Conservation (phyloP, 2,888 invertebrate species). For the Agriopis marginaria region DNA sequence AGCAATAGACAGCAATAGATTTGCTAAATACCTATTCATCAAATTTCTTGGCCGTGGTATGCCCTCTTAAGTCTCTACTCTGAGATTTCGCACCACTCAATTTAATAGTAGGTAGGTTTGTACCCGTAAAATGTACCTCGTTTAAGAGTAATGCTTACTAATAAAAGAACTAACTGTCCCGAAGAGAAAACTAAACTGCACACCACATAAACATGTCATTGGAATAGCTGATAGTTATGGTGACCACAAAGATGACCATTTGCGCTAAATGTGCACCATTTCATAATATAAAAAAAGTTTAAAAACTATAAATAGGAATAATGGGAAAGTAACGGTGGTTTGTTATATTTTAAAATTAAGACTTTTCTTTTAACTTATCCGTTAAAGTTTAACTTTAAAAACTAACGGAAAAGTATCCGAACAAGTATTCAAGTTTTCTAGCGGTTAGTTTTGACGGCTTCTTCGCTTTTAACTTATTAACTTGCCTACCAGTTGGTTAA, state of each 20-base stretch:
- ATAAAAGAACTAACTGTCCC: slow-evolving; percentile 7
- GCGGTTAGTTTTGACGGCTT: slow-evolving; percentile 6
- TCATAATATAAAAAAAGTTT: too few species aligned
- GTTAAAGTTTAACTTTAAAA: not conserved
- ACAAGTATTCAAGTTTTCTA: slow-evolving; percentile 1
- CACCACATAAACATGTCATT: slow-evolving; percentile 1
- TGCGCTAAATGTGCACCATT: not conserved
- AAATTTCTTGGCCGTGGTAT: too few species aligned
- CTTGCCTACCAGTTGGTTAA: not conserved
- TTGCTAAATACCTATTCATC: too few species aligned
- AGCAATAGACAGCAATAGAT: too few species aligned
- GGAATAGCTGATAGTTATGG: slow-evolving; percentile 4
- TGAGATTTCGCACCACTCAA: too few species aligned
- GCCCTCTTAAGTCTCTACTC: too few species aligned
- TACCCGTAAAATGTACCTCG: not conserved
- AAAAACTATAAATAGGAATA: too few species aligned
- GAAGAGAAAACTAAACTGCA: slow-evolving; percentile 5
- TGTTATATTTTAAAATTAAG: not conserved
- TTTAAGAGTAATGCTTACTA: slow-evolving; percentile 1
- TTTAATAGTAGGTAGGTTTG: too few species aligned
- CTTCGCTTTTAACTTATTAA: slow-evolving; percentile 3
- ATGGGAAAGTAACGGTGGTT: too few species aligned
- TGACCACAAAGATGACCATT: slow-evolving; percentile 16
- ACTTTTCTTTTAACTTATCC: not conserved
- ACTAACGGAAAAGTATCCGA: not conserved